Base-by-base conservation (phyloP, 2,888 invertebrate genomes). In the Rosalia funebris region DNA sequence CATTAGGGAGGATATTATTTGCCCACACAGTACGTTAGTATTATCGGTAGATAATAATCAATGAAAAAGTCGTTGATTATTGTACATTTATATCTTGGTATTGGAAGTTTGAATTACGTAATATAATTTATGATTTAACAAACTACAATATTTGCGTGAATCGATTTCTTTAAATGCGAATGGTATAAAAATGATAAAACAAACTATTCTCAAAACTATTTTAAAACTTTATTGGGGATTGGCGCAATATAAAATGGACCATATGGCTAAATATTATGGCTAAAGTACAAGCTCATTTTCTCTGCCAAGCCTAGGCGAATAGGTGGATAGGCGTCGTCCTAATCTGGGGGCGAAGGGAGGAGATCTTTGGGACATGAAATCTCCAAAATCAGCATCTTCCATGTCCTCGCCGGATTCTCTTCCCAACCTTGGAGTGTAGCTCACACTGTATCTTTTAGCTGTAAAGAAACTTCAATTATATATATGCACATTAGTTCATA, bases 351-450 rank as follows among this genome's bases (percentile, higher is more conserved):
- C 78, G 68, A 83, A 83, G 63, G 83, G 83, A 41, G 83, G 81
- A 19, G 79, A 78, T 44, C 79, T 72, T 62, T 78, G 76, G n/a
- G 72, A 72, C 60, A 80, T 77, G 9, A 20, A 44, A 20, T 44
- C 42, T n/a, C 63, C 70, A 46, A 50, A 58, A 42, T 77, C 66
- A 52, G 48, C 62, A 9, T 62, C 63, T 42, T 50, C 25, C 44
- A 73, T 19, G 15, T 77, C 75, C 59, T 79, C 78, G 1, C 69
- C 72, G 2, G 77, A 77, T 54, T 83, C 82, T 68, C 84, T 79
- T 37, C 84, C 84, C 60, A 85, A 77, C 67, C 84, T 81, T 62
- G 84, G 84, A 57, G 83, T 83, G 64, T 83, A 84, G 53, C 79
- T 79, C 11, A 80, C 71, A 32, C 60, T 45, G 47, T 65, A 68